Evolutionary conservation across 2,888 invertebrate genomes (phyloP).

Genomic region (Norana najaformis): DNA sequence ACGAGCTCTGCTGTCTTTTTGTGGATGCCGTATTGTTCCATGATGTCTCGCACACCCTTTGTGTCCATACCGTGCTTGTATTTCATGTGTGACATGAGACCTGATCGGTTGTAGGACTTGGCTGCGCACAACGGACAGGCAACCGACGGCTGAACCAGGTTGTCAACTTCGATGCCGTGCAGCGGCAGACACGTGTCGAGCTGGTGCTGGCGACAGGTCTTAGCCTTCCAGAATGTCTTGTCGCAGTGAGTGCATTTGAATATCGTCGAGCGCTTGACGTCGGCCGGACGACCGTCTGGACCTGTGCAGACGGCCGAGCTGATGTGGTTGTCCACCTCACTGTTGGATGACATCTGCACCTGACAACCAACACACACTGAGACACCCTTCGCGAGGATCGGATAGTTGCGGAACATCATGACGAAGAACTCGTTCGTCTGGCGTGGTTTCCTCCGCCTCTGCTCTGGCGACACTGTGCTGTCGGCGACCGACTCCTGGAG

Average conservation of each 20-base stretch:
- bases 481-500: conserved; percentile 24
- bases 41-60: conserved; percentile 32
- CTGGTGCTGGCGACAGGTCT: conserved; percentile 36
- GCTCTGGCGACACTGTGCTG: conserved; percentile 35
- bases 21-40: conserved; percentile 33
- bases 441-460: conserved; percentile 31
- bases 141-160: conserved; percentile 28
- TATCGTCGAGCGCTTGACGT: conserved; percentile 34
- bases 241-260: conserved; percentile 39
- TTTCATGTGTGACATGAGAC: conserved; percentile 38
- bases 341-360: conserved; percentile 20
- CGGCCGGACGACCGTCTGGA: conserved; percentile 1
- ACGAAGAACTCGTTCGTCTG: conserved; percentile 35
- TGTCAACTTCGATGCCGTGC: conserved; percentile 26
- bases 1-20: conserved; percentile 32
- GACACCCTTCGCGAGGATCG: conserved; percentile 33
- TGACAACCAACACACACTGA: conserved; percentile 31
- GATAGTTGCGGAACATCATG: conserved; percentile 36
- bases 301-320: conserved; percentile 18
- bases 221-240: conserved; percentile 36
- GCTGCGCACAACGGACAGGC: conserved; percentile 33
- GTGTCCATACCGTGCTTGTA: conserved; percentile 38
- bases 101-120: conserved; percentile 33
- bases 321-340: conserved; percentile 29
- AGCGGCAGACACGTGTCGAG: conserved; percentile 28